These are phyloP conservation scores for Luffia ferchaultella DNA, from an alignment of 2,888 invertebrate genomes.

Conservation along the genomic window DNA sequence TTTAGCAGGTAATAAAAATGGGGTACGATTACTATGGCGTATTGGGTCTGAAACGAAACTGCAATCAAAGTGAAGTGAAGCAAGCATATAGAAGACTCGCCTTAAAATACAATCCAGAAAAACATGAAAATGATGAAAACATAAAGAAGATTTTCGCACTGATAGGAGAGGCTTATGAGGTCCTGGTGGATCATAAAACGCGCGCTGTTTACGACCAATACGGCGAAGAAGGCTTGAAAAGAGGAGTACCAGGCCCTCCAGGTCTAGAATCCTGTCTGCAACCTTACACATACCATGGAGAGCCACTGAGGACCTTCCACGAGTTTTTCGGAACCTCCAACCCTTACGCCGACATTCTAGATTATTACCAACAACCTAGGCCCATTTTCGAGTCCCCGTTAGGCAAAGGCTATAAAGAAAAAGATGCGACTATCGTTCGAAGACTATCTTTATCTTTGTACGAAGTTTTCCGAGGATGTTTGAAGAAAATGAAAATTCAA, in stretches of 20 bases:
- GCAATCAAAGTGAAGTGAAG: slow-evolving; percentile 74
- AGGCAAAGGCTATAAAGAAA: slow-evolving; percentile 70
- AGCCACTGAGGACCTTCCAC: slow-evolving; percentile 76
- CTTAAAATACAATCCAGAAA: slow-evolving; percentile 68
- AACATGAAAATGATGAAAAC: slow-evolving; percentile 48
- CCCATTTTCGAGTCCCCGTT: slow-evolving; percentile 69
- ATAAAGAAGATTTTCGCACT: slow-evolving; percentile 65
- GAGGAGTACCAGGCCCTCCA: slow-evolving; percentile 74
- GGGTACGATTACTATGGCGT: slow-evolving; percentile 83
- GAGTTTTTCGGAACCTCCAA: slow-evolving; percentile 86
- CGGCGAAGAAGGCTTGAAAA: slow-evolving; percentile 87
- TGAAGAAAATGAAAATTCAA: slow-evolving; percentile 86
- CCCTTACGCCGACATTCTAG: slow-evolving; percentile 81
- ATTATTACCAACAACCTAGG: slow-evolving; percentile 69
- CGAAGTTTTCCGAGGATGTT: slow-evolving; percentile 74
- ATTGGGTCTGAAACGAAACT: slow-evolving; percentile 71
- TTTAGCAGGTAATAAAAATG: slow-evolving; percentile 37
- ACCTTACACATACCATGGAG: slow-evolving; percentile 83
- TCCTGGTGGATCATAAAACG: slow-evolving; percentile 71
- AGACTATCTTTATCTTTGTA: slow-evolving; percentile 59
- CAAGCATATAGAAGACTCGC: slow-evolving; percentile 69
- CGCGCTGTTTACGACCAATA: slow-evolving; percentile 88
- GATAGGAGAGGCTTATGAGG: slow-evolving; percentile 82
- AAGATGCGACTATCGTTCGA: slow-evolving; percentile 53
- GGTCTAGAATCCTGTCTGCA: slow-evolving; percentile 65